These are phyloP conservation scores for Salvelinus alpinus DNA, from an alignment of 2,113 vertebrate genomes.

Conservation along the genomic window DNA sequence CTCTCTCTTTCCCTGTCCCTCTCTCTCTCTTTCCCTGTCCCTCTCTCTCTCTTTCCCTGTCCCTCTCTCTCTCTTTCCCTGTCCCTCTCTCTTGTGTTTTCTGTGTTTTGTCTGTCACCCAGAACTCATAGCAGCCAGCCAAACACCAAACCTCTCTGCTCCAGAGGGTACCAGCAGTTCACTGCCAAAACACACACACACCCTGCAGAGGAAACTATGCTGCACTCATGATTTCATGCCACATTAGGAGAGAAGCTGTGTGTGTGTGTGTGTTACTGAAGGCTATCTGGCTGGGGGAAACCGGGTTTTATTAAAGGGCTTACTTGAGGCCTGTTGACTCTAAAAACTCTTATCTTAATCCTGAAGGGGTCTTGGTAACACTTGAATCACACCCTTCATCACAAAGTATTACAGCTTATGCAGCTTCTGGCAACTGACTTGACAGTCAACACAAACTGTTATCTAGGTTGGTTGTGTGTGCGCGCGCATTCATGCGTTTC, in stretches of 20 bases:
- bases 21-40: neutral
- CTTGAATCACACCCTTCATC: no score
- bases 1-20: neutral
- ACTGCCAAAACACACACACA: neutral
- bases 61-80: neutral
- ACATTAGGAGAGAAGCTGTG: neutral
- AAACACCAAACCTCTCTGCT: neutral
- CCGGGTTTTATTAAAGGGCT: no score
- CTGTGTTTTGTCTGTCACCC: neutral
- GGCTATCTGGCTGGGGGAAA: no score
- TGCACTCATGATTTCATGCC: conserved; percentile 6
- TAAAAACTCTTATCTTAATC: no score
- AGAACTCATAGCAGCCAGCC: neutral
- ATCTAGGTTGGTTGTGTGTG: no score
- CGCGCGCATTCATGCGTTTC: no score
- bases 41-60: neutral
- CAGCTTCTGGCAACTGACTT: no score
- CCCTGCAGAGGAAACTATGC: neutral
- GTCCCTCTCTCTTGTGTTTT: neutral
- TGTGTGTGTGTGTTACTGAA: neutral
- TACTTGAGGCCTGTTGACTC: neutral
- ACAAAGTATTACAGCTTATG: no score
- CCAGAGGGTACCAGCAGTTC: neutral
- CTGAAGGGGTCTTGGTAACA: no score
- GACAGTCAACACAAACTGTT: no score